A percentile compares a stretch with the other conserved stretches of the same genome.
Conservation (phyloP, 2,797 vertebrate species). For the Moxostoma hubbsi region DNA sequence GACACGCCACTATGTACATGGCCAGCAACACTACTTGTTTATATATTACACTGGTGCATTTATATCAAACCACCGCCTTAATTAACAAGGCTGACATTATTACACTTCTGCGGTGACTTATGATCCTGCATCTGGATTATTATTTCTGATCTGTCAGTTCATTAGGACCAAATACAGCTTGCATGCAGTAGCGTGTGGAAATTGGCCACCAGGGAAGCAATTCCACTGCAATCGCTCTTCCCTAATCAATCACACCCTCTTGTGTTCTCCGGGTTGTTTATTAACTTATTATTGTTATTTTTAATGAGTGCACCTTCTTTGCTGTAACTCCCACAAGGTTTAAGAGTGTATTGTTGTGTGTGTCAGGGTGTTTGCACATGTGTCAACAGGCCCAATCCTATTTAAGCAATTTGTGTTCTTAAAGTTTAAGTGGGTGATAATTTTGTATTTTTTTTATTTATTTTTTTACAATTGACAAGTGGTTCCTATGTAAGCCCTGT, state of each 20-base stretch:
- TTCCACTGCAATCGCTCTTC: constrained; percentile 71
- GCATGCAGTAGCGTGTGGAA: constrained; percentile 73
- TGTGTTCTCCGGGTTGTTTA: constrained; percentile 36
- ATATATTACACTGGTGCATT: constrained; percentile 56
- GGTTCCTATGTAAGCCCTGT: background rate
- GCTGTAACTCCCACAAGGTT: constrained; percentile 30
- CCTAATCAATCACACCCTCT: constrained; percentile 80
- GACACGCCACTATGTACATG: constrained; percentile 23
- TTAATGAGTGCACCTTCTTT: constrained; percentile 31
- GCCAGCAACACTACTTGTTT: constrained; percentile 55
- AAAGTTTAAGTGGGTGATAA: background rate
- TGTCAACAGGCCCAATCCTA: background rate
- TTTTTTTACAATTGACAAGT: background rate
- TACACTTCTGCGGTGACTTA: constrained; percentile 75
- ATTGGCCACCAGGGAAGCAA: constrained; percentile 84
- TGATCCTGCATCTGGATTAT: constrained; percentile 71
- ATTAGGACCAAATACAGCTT: constrained; percentile 79
- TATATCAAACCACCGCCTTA: constrained; percentile 69
- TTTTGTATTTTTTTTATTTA: too few relatives aligned
- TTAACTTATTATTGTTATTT: constrained; percentile 42
- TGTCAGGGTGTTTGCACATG: background rate
- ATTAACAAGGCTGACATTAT: constrained; percentile 74
- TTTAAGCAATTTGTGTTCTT: background rate
- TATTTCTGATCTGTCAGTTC: constrained; percentile 77
- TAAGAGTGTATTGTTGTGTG: constrained; percentile 13